Evolutionary conservation across 2,888 invertebrate species (phyloP).

Genomic region (Nymphalis polychloros): DNA sequence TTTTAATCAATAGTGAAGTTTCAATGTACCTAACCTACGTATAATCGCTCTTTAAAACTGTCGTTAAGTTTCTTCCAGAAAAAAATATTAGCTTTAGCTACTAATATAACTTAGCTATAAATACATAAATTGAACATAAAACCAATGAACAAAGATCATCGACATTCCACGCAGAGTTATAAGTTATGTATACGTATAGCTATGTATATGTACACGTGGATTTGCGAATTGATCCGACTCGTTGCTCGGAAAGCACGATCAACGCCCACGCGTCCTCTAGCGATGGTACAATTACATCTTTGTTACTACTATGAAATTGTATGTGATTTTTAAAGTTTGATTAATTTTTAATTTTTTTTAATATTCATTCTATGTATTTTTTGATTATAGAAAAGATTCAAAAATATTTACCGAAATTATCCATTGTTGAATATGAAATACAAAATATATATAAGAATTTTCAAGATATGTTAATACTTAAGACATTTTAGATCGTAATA

Average conservation of each 20-base stretch:
- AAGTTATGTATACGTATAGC: background rate
- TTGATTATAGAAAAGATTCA: too few relatives aligned
- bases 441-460: too few relatives aligned
- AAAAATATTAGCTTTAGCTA: background rate
- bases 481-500: too few relatives aligned
- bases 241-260: conserved; percentile 14
- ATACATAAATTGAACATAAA: background rate
- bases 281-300: background rate
- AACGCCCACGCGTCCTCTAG: background rate
- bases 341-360: background rate
- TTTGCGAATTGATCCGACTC: conserved; percentile 14
- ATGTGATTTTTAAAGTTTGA: background rate
- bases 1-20: too few relatives aligned
- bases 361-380: too few relatives aligned
- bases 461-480: too few relatives aligned
- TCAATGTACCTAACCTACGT: too few relatives aligned
- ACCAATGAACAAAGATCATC: background rate
- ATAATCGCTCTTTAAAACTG: too few relatives aligned
- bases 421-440: too few relatives aligned
- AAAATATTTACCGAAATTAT: too few relatives aligned
- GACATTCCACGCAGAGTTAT: background rate
- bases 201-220: conserved; percentile 14
- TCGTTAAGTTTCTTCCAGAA: too few relatives aligned
- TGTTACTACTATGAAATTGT: background rate
- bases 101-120: background rate